phyloP scores from a whole-genome alignment of 2,888 invertebrate genomes.

The Dioctria rufipes region DNA sequence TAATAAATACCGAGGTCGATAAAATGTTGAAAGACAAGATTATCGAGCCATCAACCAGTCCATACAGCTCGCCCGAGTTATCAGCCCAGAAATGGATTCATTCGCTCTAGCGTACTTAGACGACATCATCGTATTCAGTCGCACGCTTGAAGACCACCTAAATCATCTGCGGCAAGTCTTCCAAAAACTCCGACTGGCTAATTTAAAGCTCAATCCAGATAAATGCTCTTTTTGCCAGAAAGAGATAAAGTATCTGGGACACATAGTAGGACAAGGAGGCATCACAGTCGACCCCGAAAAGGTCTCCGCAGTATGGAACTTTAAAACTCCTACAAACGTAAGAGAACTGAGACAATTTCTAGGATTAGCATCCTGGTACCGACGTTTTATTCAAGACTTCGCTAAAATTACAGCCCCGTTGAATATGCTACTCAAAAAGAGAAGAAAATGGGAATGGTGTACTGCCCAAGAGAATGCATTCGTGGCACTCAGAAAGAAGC shows the following conservation, averaged over 20 bases:
- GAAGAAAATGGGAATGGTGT: conserved; percentile 15
- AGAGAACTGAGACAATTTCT: neutral
- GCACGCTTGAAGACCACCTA: conserved; percentile 12
- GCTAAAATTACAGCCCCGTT: conserved; percentile 1
- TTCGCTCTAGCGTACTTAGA: conserved; percentile 31
- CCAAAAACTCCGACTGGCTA: neutral
- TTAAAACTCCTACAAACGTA: neutral
- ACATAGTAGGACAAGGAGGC: neutral
- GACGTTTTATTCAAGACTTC: too few relatives aligned
- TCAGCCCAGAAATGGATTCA: neutral
- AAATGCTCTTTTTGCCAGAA: neutral
- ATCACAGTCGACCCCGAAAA: neutral
- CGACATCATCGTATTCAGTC: conserved; percentile 29
- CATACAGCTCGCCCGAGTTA: conserved; percentile 4
- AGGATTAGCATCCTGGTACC: conserved; percentile 19
- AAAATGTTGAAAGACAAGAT: neutral
- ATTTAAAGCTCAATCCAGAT: conserved; percentile 10
- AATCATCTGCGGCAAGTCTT: conserved; percentile 2
- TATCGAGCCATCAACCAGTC: neutral
- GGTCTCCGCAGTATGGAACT: conserved; percentile 53
- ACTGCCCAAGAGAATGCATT: conserved; percentile 14
- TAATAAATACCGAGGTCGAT: neutral
- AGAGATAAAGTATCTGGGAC: neutral
- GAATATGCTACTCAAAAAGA: conserved; percentile 8
- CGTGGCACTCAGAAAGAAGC: neutral